phyloP scores from a whole-genome alignment of 30 jellyfish, hydroid and myxozoan species.

The Pelagia noctiluca region DNA sequence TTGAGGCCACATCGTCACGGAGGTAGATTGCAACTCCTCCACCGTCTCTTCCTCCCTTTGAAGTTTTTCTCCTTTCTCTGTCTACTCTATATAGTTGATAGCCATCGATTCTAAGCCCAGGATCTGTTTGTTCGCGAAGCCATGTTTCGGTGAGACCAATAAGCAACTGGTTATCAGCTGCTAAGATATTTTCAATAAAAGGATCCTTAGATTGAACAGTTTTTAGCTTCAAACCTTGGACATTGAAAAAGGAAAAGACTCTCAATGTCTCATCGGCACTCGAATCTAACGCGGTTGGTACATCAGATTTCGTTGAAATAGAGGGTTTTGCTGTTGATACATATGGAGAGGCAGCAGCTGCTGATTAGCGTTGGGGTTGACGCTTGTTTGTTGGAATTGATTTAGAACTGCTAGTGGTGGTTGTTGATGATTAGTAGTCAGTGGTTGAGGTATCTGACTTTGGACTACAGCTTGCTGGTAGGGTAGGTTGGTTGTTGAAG shows the following conservation, averaged over 20 bases:
- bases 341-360: too few species aligned
- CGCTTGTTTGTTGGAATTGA: too few species aligned
- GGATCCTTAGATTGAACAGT: neutral
- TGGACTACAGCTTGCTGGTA: too few species aligned
- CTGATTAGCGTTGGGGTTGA: too few species aligned
- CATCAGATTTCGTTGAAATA: too few species aligned
- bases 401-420: too few species aligned
- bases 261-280: too few species aligned
- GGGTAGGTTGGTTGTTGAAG: too few species aligned
- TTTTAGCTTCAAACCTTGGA: neutral
- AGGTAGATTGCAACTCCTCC: slow-evolving; percentile 23
- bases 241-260: neutral
- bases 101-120: slow-evolving; percentile 1
- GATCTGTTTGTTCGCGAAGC: slow-evolving; percentile 10
- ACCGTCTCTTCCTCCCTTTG: neutral
- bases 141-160: slow-evolving; percentile 25
- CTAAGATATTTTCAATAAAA: neutral
- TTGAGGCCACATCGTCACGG: slow-evolving; percentile 11
- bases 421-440: too few species aligned
- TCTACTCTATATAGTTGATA: neutral
- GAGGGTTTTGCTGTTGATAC: too few species aligned
- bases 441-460: too few species aligned
- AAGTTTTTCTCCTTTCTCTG: neutral
- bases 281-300: too few species aligned
- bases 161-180: neutral